Evolutionary conservation across 2,797 vertebrate species (phyloP), one percentile per base, ranked within the genome.

Genomic region (Pseudochirops corinnae): DNA sequence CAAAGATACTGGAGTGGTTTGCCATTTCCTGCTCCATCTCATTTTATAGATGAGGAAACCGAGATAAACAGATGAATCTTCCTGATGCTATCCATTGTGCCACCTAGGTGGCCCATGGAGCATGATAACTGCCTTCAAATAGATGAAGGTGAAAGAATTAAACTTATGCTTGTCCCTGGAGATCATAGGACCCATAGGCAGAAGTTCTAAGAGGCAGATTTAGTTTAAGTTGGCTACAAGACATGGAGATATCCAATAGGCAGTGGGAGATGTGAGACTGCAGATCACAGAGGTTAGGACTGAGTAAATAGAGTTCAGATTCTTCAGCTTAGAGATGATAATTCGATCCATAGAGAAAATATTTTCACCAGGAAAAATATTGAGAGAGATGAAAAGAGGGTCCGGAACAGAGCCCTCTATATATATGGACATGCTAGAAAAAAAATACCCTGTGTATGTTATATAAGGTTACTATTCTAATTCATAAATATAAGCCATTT

Each of bases 81-180:
- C 33, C 14, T 67, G 62, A 21, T 2, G 21, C 16, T 74, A 24
- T 21, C n/a, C 2, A 24, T n/a, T 74, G 33, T 74, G n/a, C 13
- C 3, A 0, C 21, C 18, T 46, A 5, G 46, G 55, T 3, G n/a
- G 39, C 21, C 18, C 29, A 33, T 33, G 0, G 21, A 0, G 5
- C 33, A 28, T 31, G 60, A 39, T 55, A 9, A 1, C 29, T 74
- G 39, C 62, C 46, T n/a, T 46, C 46, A 94, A 28, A 28, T 9
- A 29, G 11, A 52, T 52, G 14, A 92, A n/a, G 6, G 33, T 92
- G 3, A 21, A 62, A 60, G 16, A 21, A 39, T 39, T 24, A 4
- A 14, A 3, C 5, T 50, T 26, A 57, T 26, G 31, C 33, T 62
- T 46, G 56, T 1, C 24, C 39, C 24, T 11, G 31, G 14, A 67